phyloP scores from a whole-genome alignment of 2,113 vertebrate genomes.

The Scomber japonicus region DNA sequence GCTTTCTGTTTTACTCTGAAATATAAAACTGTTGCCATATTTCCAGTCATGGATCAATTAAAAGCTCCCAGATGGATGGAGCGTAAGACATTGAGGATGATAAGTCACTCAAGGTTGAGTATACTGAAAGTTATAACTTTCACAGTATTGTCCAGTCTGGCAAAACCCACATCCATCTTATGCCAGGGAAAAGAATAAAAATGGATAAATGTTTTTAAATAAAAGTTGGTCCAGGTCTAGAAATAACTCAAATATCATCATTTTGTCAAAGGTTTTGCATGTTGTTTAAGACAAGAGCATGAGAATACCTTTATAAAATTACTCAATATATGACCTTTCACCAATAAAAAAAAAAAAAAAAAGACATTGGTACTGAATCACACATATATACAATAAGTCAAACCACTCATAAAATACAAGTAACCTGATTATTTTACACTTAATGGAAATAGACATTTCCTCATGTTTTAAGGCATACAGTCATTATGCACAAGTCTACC shows the following conservation, averaged over 20 bases:
- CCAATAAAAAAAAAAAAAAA: conserved; percentile 31
- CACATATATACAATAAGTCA: conserved; percentile 52
- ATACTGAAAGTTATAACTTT: conserved; percentile 28
- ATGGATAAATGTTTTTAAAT: background rate
- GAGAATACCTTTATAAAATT: conserved; percentile 38
- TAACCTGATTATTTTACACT: conserved; percentile 66
- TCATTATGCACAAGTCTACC: conserved; percentile 54
- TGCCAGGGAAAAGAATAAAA: conserved; percentile 11
- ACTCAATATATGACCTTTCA: conserved; percentile 15
- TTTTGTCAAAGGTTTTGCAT: conserved; percentile 5
- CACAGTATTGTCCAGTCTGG: conserved; percentile 32
- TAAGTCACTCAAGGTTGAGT: conserved; percentile 3
- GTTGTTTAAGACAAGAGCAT: conserved; percentile 44
- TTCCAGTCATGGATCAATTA: conserved; percentile 25
- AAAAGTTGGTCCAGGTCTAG: conserved; percentile 27
- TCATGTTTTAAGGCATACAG: conserved; percentile 74
- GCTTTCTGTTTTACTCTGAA: conserved; percentile 3
- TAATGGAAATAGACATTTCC: conserved; percentile 58
- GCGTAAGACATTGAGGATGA: background rate
- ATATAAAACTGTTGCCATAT: conserved; percentile 9
- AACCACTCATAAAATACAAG: conserved; percentile 50
- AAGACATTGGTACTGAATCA: conserved; percentile 33
- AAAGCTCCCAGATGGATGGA: background rate
- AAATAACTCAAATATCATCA: conserved; percentile 19
- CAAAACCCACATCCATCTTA: background rate